Percentiles rank a stretch among this genome's conserved stretches.
Conservation (phyloP, 2,797 vertebrate species). For the Tokudaia muenninki region DNA sequence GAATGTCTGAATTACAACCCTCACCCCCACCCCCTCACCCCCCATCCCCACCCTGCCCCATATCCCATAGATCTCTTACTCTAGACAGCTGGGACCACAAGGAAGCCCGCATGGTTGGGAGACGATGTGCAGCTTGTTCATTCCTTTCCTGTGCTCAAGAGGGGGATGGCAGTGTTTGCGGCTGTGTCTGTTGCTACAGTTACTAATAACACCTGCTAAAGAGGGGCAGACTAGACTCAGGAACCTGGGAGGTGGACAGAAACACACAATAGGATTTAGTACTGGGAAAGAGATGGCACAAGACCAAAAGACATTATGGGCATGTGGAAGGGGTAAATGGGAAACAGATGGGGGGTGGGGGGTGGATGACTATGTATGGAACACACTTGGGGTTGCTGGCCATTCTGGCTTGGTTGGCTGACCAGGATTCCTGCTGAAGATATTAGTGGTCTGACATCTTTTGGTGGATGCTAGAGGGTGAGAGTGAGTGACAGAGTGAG, state of each 20-base stretch:
- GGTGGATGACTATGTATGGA: not conserved
- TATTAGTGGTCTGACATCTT: not conserved
- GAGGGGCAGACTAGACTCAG: not conserved
- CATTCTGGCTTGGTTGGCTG: not conserved
- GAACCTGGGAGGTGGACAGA: not conserved
- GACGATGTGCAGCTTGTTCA: rapidly evolving
- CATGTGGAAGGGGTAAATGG: not conserved
- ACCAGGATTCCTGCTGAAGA: not conserved
- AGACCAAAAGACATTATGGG: not conserved
- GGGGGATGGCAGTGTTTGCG: not conserved
- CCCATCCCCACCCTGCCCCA: not conserved
- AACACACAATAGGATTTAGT: not conserved
- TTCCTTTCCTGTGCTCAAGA: not conserved
- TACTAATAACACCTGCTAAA: not conserved
- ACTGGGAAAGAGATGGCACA: not conserved
- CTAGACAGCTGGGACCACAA: not conserved
- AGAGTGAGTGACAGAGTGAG: not conserved
- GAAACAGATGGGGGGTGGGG: not conserved
- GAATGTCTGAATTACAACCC: not conserved
- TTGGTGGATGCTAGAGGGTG: too few relatives aligned
- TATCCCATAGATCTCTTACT: not conserved
- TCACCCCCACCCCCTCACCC: not conserved
- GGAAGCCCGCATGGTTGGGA: not conserved
- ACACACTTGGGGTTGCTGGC: not conserved
- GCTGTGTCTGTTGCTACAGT: not conserved